Evolutionary conservation across 2,888 invertebrate genomes (phyloP).

Genomic region (Anorthoa munda): DNA sequence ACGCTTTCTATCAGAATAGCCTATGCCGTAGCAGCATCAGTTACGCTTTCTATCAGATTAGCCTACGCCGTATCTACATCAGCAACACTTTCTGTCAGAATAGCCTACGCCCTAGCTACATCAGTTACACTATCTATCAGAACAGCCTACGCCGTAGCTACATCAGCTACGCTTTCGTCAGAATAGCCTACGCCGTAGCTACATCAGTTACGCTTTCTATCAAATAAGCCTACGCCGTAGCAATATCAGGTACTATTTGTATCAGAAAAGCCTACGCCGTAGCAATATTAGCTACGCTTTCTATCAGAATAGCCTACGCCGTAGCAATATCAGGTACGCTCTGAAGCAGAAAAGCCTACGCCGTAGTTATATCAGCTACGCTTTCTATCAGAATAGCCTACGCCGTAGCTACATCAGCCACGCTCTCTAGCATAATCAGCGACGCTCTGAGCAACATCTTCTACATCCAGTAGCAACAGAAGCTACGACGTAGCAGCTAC

Average conservation of each 20-base stretch:
- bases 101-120: background rate
- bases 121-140: background rate
- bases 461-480: conserved; percentile 3
- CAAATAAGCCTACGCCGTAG: background rate
- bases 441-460: background rate
- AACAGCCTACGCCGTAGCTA: background rate
- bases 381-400: too few species aligned
- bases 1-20: too few species aligned
- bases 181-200: background rate
- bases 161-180: background rate
- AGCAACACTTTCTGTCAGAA: background rate
- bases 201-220: background rate
- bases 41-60: background rate
- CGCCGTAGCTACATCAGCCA: background rate
- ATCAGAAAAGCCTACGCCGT: background rate
- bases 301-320: too few species aligned
- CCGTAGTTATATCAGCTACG: background rate
- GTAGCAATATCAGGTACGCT: background rate
- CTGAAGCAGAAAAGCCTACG: background rate
- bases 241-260: background rate
- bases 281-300: background rate
- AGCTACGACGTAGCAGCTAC: conserved; percentile 25
- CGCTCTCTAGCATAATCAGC: too few species aligned
- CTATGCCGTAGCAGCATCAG: background rate
- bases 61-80: background rate